These are phyloP conservation scores for Takifugu bimaculatus DNA, from an alignment of 2,113 vertebrate species.

Conservation along the genomic window DNA sequence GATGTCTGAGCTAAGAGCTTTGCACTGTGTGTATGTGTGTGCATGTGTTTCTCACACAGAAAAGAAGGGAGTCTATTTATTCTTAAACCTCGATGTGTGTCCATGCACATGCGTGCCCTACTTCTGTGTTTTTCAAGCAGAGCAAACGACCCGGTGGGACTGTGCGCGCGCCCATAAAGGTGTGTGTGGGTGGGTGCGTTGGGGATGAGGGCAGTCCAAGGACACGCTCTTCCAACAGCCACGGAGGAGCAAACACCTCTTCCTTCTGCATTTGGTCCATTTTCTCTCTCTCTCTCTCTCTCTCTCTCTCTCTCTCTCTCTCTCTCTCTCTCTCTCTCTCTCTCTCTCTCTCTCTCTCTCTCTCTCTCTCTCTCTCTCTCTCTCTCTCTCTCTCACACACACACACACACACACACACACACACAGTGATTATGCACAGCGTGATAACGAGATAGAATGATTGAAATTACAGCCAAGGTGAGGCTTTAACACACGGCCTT, in stretches of 20 bases:
- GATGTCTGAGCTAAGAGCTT: conserved; percentile 69
- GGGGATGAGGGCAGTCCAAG: conserved; percentile 76
- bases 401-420: conserved; percentile 19
- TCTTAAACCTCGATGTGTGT: conserved; percentile 25
- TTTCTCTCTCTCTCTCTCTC: too few relatives aligned
- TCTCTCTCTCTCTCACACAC: not conserved
- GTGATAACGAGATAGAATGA: conserved; percentile 47
- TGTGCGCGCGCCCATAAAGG: conserved; percentile 18
- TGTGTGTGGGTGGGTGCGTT: conserved; percentile 49
- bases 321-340: too few relatives aligned
- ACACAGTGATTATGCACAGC: conserved; percentile 51
- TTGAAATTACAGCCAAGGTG: conserved; percentile 59
- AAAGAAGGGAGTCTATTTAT: conserved; percentile 35
- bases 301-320: too few relatives aligned
- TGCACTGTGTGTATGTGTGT: conserved; percentile 8
- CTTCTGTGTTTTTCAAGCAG: conserved; percentile 46
- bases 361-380: too few relatives aligned
- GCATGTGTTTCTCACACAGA: conserved; percentile 19
- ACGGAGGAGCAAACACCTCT: conserved; percentile 55
- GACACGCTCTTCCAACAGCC: conserved; percentile 66
- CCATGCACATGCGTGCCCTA: conserved; percentile 32
- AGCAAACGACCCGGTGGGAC: conserved; percentile 47
- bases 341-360: too few relatives aligned
- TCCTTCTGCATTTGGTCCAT: conserved; percentile 40
- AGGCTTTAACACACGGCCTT: conserved; percentile 42